Base-by-base conservation (phyloP, 2,888 invertebrate species). In the Athrips mouffetella region DNA sequence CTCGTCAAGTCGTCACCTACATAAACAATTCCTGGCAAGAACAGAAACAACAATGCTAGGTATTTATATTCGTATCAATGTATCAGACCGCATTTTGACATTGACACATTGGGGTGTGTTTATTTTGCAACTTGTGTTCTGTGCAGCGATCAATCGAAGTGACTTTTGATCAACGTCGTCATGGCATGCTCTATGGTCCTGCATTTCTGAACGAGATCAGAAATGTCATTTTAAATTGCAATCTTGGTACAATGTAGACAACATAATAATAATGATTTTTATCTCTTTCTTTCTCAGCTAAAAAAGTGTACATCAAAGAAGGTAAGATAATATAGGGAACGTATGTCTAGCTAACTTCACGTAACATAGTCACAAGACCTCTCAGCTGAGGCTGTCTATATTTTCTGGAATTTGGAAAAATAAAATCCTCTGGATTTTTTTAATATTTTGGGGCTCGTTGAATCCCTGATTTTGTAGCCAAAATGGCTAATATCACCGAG, bases 401-500 rank as follows among this genome's bases (percentile, higher is more conserved):
- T 62, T 67, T 66, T 73, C 71, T 67, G 72, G 72, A 67, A n/a
- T 73, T 76, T 21, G 11, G 6, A 37, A 37, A 37, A 57, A 18
- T 49, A 52, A 55, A 55, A 63, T 67, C 62, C 63, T 70, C 65
- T 77, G 41, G 41, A 27, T 41, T 37, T 37, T 37, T 37, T 18
- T 5, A n/a, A n/a, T 58, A 58, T 61, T 63, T 57, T 54, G 63
- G 58, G 59, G 60, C 53, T 57, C 62, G 63, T 65, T 63, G 54
- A 58, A 49, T 53, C 27, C 41, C 16, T 52, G 37, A 64, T 59
- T 65, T 60, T 63, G 41, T 68, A 77, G 84, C 84, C 84, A 84
- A 77, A 79, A 89, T 89, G 88, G 86, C 88, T 82, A 78, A 84
- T 62, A 70, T 89, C 53, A 89, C 90, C 71, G 92, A 93, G 59